phyloP scores from a whole-genome alignment of 1,140 invertebrate species.

The Bombus pascuorum region DNA sequence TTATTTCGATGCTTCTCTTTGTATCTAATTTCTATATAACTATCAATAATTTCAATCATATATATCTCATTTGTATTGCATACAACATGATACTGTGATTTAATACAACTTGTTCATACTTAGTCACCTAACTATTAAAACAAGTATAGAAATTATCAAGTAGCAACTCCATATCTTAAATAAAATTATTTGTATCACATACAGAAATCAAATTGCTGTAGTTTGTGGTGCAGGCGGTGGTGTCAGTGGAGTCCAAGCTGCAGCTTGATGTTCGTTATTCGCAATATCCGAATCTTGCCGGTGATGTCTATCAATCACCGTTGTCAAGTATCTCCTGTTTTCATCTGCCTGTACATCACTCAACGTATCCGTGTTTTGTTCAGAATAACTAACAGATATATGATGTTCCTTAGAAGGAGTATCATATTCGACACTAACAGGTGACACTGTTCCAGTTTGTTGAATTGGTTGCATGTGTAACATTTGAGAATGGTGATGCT shows the following conservation, averaged over 20 bases:
- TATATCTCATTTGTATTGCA: conserved; percentile 32
- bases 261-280: conserved; percentile 65
- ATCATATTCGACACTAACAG: conserved; percentile 72
- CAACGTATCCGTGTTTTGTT: conserved; percentile 66
- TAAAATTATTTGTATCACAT: conserved; percentile 22
- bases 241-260: conserved; percentile 75
- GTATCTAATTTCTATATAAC: background rate
- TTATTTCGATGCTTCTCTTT: background rate
- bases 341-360: conserved; percentile 69
- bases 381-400: conserved; percentile 66
- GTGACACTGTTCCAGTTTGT: conserved; percentile 67
- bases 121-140: conserved; percentile 27
- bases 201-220: conserved; percentile 75
- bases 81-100: background rate
- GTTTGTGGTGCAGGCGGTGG: conserved; percentile 78
- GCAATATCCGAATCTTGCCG: conserved; percentile 57
- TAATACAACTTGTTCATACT: background rate
- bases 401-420: conserved; percentile 72
- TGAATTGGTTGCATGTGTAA: conserved; percentile 68
- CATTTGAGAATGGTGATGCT: conserved; percentile 68
- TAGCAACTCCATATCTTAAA: conserved; percentile 10
- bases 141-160: conserved; percentile 13
- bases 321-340: conserved; percentile 72
- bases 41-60: background rate
- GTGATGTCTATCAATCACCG: conserved; percentile 72